These are phyloP conservation scores for Enteromius mattozi DNA, from an alignment of 2,797 vertebrate genomes.

Conservation along the genomic window DNA sequence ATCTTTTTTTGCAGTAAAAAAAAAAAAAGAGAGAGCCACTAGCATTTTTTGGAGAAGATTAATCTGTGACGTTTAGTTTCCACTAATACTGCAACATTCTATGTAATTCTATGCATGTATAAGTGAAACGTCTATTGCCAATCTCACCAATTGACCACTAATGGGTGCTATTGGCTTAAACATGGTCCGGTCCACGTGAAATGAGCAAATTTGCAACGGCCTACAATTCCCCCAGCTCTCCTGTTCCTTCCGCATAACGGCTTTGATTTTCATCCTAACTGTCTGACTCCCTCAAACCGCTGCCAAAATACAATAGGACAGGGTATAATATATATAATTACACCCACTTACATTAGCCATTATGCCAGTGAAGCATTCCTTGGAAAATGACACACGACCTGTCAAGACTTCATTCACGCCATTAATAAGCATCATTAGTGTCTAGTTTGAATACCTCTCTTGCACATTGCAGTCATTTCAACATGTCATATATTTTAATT, in stretches of 20 bases:
- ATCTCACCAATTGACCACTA: conserved; percentile 67
- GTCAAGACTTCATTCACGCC: conserved; percentile 97
- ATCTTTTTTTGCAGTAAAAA: conserved; percentile 51
- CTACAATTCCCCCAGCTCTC: conserved; percentile 52
- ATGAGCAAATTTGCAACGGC: conserved; percentile 54
- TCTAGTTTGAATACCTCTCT: conserved; percentile 99
- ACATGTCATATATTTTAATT: conserved; percentile 99
- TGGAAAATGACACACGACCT: conserved; percentile 97
- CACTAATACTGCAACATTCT: conserved; percentile 33
- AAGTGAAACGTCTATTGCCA: conserved; percentile 52
- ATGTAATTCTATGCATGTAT: conserved; percentile 37
- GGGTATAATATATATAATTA: conserved; percentile 98
- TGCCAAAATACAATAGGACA: conserved; percentile 99
- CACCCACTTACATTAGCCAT: conserved; percentile 98
- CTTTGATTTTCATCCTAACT: conserved; percentile 84
- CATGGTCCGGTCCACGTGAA: conserved; percentile 61
- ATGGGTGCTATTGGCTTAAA: conserved; percentile 77
- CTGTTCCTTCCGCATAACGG: conserved; percentile 75
- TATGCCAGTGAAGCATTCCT: conserved; percentile 94
- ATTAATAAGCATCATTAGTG: conserved; percentile 99
- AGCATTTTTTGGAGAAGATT: conserved; percentile 49
- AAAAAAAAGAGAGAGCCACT: conserved; percentile 68
- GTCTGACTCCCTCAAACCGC: conserved; percentile 91
- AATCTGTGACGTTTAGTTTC: conserved; percentile 36
- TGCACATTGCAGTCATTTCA: conserved; percentile 99